phyloP scores from a whole-genome alignment of 2,888 invertebrate species.

The Leucoptera coffeella region DNA sequence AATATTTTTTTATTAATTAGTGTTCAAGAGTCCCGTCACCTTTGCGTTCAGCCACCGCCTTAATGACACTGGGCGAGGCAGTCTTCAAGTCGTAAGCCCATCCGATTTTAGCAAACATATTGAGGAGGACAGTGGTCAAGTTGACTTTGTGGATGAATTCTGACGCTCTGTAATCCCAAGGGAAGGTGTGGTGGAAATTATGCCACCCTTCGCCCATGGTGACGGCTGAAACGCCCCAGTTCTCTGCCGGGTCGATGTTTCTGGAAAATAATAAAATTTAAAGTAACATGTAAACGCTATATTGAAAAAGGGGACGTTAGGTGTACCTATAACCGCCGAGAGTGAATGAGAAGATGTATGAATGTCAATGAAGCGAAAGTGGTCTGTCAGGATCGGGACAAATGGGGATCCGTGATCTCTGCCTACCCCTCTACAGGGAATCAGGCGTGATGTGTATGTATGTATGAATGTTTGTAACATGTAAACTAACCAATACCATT shows the following conservation, averaged over 20 bases:
- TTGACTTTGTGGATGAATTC: slow-evolving; percentile 74
- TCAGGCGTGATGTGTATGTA: too few species aligned
- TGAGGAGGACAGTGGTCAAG: slow-evolving; percentile 62
- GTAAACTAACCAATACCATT: too few species aligned
- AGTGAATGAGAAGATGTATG: too few species aligned
- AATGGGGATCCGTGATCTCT: too few species aligned
- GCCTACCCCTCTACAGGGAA: too few species aligned
- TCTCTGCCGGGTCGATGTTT: slow-evolving; percentile 77
- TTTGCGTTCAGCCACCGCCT: slow-evolving; percentile 41
- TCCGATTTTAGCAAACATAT: slow-evolving; percentile 63
- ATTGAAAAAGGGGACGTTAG: too few species aligned
- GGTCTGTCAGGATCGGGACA: too few species aligned
- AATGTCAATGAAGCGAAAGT: too few species aligned
- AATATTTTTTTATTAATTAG: background rate
- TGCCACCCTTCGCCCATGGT: slow-evolving; percentile 89
- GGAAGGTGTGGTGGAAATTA: slow-evolving; percentile 91
- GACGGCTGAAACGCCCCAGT: slow-evolving; percentile 62
- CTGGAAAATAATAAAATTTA: too few species aligned
- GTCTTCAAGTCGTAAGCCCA: slow-evolving; percentile 74
- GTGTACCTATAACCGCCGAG: too few species aligned
- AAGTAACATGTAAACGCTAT: too few species aligned
- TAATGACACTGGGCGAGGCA: slow-evolving; percentile 51
- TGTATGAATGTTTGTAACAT: too few species aligned
- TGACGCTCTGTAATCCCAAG: slow-evolving; percentile 88
- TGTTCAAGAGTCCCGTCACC: slow-evolving; percentile 24